phyloP scores from a whole-genome alignment of 2,888 invertebrate species.

The Pardosa pseudoannulata region DNA sequence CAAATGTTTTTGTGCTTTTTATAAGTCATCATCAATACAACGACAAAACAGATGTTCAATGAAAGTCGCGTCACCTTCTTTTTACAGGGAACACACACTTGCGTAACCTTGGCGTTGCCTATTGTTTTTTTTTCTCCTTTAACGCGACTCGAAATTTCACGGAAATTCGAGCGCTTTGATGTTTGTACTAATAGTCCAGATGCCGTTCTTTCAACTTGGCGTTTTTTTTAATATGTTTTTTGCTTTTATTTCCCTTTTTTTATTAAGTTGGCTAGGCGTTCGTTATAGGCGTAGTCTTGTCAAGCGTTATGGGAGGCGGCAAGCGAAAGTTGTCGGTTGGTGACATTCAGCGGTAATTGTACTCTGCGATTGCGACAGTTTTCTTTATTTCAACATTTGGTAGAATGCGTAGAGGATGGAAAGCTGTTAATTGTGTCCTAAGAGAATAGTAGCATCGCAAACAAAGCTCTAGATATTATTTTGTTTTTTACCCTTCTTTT shows the following conservation, averaged over 20 bases:
- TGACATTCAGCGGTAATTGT: slow-evolving; percentile 13
- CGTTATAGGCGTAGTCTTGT: neutral
- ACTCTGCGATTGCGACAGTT: neutral
- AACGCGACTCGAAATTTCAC: neutral
- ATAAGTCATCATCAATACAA: too few species aligned
- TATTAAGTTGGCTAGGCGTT: neutral
- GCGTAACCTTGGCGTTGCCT: neutral
- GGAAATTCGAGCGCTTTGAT: slow-evolving; percentile 4
- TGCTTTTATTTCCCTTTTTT: neutral
- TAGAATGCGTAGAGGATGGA: neutral
- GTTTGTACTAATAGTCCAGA: neutral
- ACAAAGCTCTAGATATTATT: too few species aligned
- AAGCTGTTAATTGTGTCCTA: too few species aligned
- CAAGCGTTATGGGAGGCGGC: neutral
- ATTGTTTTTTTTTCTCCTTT: slow-evolving; percentile 11
- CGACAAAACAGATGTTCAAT: neutral
- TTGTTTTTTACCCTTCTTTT: too few species aligned
- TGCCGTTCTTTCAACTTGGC: neutral
- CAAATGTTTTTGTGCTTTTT: too few species aligned
- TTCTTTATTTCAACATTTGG: neutral
- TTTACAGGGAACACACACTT: neutral
- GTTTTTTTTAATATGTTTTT: neutral
- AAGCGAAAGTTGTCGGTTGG: slow-evolving; percentile 2
- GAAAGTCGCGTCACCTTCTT: neutral
- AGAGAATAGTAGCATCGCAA: too few species aligned